Percentiles rank a stretch among this genome's conserved stretches.
Conservation (phyloP, 2,797 vertebrate genomes). For the Sternotherus odoratus region DNA sequence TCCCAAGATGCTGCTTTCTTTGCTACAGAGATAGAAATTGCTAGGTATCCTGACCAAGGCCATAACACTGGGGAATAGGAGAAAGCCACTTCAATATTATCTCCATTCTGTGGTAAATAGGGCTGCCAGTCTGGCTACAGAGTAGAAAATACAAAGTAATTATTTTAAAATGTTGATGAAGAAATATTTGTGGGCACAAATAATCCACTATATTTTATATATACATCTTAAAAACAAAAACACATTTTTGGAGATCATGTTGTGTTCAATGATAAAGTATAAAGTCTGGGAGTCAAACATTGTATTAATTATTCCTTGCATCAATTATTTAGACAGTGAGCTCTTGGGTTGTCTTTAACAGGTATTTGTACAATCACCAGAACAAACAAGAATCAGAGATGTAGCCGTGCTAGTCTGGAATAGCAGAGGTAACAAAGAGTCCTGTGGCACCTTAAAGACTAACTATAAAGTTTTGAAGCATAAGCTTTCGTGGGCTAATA, state of each 20-base stretch:
- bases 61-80: conserved; percentile 95
- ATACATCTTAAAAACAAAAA: neutral
- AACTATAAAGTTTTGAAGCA: too few relatives aligned
- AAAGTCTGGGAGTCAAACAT: neutral
- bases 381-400: neutral
- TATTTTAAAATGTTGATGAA: neutral
- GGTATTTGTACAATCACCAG: neutral
- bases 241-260: neutral
- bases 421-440: too few relatives aligned
- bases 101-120: conserved; percentile 97
- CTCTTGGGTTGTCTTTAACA: neutral
- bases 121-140: conserved; percentile 97
- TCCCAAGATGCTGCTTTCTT: conserved; percentile 99
- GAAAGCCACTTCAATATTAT: conserved; percentile 95
- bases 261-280: neutral
- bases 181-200: neutral
- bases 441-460: too few relatives aligned
- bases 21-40: conserved; percentile 96
- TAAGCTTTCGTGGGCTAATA: too few relatives aligned
- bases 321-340: fast-evolving
- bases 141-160: conserved; percentile 6
- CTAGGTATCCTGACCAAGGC: conserved; percentile 98
- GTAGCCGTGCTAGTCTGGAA: too few relatives aligned
- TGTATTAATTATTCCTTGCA: neutral
- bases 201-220: neutral